Evolutionary conservation across 2,888 invertebrate genomes (phyloP).

Genomic region (Lasioglossum morio): DNA sequence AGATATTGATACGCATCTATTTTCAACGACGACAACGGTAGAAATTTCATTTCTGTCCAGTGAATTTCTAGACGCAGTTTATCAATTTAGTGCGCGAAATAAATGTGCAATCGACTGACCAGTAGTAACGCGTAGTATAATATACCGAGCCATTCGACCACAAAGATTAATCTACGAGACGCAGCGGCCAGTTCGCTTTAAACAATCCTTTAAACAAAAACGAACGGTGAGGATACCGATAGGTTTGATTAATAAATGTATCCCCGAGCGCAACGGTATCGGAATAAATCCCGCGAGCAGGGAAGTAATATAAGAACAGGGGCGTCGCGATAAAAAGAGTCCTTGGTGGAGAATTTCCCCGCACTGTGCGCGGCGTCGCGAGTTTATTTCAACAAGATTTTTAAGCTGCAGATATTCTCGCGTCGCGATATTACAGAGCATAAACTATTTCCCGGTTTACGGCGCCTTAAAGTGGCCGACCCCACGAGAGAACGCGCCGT

Average conservation of each 20-base stretch:
- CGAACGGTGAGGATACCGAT: neutral
- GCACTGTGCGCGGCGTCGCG: neutral
- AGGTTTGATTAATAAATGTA: slow-evolving; percentile 3
- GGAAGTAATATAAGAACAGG: neutral
- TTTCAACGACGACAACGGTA: too few relatives aligned
- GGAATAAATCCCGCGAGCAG: slow-evolving; percentile 18
- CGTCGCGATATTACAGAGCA: slow-evolving; percentile 38
- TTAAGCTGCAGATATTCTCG: slow-evolving; percentile 43
- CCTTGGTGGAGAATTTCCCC: slow-evolving; percentile 14
- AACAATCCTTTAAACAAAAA: neutral
- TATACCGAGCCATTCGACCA: neutral
- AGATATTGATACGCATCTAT: neutral
- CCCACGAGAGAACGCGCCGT: slow-evolving; percentile 60
- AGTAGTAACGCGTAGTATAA: neutral
- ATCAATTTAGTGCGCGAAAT: neutral
- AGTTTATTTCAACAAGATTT: slow-evolving; percentile 59
- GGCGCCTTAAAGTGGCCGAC: slow-evolving; percentile 66
- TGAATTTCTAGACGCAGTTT: neutral
- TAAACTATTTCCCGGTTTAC: slow-evolving; percentile 66
- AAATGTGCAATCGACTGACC: neutral
- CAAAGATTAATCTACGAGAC: neutral
- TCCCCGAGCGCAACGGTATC: neutral
- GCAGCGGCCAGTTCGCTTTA: too few relatives aligned
- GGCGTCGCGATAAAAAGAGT: slow-evolving; percentile 10
- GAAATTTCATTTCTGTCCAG: neutral